Evolutionary conservation across 2,113 vertebrate species (phyloP), one percentile per base, ranked within the genome.

Genomic region (Onychostruthus taczanowskii): DNA sequence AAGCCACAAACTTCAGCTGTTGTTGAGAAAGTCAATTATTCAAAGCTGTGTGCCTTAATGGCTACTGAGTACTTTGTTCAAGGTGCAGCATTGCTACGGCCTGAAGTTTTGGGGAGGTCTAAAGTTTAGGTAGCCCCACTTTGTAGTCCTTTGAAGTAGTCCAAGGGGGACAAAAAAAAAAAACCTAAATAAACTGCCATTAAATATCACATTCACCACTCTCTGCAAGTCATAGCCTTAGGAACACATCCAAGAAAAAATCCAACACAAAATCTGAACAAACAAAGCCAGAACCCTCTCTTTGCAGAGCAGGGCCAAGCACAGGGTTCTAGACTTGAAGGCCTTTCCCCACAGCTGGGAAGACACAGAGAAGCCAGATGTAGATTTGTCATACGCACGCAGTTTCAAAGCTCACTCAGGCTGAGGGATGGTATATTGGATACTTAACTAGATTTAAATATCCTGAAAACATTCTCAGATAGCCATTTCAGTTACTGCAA

Each of bases 351-450:
- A 39, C 5, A 10, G 12, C 9, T 1, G 16, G 24, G 52, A 21
- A 47, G 23, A 62, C 18, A 35, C 44, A 52, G 4, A 67, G 46
- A 50, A 67, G 13, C 28, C 5, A 70, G n/a, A 47, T 6, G 2
- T 2, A 3, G 8, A 31, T 27, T 16, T 63, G 16, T n/a, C 33
- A 28, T 11, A 35, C 7, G 23, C 1, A 30, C 5, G 13, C 6
- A 13, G 20, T 22, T 87, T 56, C 66, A 50, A 68, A 84, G 20
- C 7, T 85, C 47, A 30, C 8, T 50, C 58, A 70, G 24, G 33
- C 11, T 41, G 3, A 44, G 4, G 3, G 28, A 26, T 11, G 26
- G 4, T 6, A 6, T 23, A 39, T 1, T 16, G 10, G 5, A 39
- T 6, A 52, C 16, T 30, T 55, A 26, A 44, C 39, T 56, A 59